A percentile compares a stretch with the other conserved stretches of the same genome.
Conservation (phyloP, 2,113 vertebrate species). For the Atractosteus spatula region DNA sequence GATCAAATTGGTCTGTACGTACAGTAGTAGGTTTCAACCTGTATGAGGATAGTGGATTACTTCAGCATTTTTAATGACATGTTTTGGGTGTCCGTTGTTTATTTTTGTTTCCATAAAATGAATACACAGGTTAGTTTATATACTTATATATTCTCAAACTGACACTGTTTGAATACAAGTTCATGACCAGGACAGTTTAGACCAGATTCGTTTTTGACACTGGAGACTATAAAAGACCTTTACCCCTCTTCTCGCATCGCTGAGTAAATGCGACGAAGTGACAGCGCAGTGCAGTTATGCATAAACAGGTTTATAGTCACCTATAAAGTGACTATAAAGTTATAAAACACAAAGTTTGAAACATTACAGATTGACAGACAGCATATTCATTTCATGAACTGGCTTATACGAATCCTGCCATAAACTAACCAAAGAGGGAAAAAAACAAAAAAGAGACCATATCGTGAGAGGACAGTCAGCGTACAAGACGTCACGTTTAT, state of each 20-base stretch:
- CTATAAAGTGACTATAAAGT: slow-evolving; percentile 2
- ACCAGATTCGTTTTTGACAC: not conserved
- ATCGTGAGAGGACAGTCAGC: too few relatives aligned
- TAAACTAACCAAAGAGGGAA: too few relatives aligned
- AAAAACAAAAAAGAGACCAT: too few relatives aligned
- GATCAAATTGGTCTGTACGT: too few relatives aligned
- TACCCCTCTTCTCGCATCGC: not conserved
- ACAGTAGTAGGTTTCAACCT: too few relatives aligned
- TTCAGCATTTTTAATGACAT: too few relatives aligned
- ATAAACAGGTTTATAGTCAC: not conserved
- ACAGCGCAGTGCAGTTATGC: not conserved
- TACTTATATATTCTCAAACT: not conserved
- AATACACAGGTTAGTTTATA: not conserved
- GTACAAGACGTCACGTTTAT: too few relatives aligned
- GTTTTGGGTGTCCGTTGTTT: not conserved
- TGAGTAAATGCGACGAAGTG: not conserved
- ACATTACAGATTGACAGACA: too few relatives aligned
- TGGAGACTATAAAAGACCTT: not conserved
- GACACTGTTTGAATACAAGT: not conserved
- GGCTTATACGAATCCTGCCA: too few relatives aligned
- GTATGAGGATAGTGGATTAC: too few relatives aligned
- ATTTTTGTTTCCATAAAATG: not conserved
- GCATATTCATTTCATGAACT: too few relatives aligned
- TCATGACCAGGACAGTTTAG: not conserved
- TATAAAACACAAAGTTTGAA: not conserved